These are phyloP conservation scores for Aphodius sticticus DNA, from an alignment of 2,888 invertebrate species.

Conservation along the genomic window DNA sequence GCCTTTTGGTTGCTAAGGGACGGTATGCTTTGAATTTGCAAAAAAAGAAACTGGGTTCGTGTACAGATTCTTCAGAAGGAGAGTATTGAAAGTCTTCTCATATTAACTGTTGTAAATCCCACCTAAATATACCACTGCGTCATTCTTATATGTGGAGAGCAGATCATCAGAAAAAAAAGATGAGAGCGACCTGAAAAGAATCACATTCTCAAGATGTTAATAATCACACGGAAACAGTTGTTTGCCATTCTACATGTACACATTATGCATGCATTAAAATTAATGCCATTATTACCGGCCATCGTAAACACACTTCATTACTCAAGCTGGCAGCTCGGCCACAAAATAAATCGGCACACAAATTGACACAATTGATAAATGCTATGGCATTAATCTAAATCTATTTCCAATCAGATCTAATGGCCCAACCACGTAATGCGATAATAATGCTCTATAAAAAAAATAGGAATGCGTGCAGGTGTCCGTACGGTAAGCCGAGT, in stretches of 20 bases:
- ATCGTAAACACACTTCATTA: background rate
- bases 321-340: background rate
- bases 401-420: constrained; percentile 4
- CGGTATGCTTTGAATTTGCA: too few relatives aligned
- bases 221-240: background rate
- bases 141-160: background rate
- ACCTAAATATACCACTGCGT: background rate
- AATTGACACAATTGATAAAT: constrained; percentile 4
- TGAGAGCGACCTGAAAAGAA: background rate
- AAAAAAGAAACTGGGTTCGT: too few relatives aligned
- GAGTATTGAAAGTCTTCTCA: background rate
- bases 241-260: background rate
- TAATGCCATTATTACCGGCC: background rate
- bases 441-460: background rate
- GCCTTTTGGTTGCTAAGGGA: too few relatives aligned
- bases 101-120: too few relatives aligned
- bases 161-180: too few relatives aligned
- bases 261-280: background rate
- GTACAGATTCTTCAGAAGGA: background rate
- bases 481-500: background rate
- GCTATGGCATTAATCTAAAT: background rate
- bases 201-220: background rate
- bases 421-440: background rate
- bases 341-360: constrained; percentile 4
- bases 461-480: background rate